Percentiles rank a stretch among this genome's conserved stretches.
These are phyloP conservation scores for Diadophis punctatus DNA, from an alignment of 2,113 vertebrate genomes.

Conservation along the genomic window DNA sequence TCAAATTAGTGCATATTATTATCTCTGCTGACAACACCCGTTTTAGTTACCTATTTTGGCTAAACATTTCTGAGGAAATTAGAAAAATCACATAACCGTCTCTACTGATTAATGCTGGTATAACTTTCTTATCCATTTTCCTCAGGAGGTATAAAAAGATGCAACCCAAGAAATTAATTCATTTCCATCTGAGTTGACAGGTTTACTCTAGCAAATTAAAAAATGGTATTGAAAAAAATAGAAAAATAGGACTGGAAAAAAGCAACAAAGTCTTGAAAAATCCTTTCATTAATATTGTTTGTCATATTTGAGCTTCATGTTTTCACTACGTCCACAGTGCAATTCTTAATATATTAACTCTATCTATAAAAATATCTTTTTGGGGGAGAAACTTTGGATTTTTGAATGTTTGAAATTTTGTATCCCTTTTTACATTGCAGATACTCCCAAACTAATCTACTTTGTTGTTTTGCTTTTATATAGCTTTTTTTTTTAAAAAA, in stretches of 20 bases:
- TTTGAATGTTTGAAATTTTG: neutral
- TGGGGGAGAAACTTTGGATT: neutral
- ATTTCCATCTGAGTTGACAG: neutral
- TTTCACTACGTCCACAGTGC: neutral
- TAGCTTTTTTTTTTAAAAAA: neutral
- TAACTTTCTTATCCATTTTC: neutral
- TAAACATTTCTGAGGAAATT: neutral
- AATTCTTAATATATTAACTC: neutral
- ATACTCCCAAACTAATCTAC: neutral
- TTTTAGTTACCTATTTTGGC: neutral
- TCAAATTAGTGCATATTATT: neutral
- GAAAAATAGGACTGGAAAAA: neutral
- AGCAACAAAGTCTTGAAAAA: neutral
- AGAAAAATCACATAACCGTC: neutral
- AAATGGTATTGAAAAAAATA: neutral
- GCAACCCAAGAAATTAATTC: neutral
- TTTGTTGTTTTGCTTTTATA: neutral
- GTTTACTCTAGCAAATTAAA: neutral
- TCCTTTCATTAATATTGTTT: neutral
- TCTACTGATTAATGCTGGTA: neutral
- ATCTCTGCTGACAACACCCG: neutral
- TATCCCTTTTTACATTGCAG: neutral
- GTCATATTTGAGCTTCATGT: neutral
- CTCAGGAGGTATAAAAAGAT: neutral
- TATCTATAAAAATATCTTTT: neutral